Percentiles rank a stretch among this genome's conserved stretches.
Evolutionary conservation across 2,113 vertebrate species (phyloP).

Genomic region (Plestiodon gilberti): DNA sequence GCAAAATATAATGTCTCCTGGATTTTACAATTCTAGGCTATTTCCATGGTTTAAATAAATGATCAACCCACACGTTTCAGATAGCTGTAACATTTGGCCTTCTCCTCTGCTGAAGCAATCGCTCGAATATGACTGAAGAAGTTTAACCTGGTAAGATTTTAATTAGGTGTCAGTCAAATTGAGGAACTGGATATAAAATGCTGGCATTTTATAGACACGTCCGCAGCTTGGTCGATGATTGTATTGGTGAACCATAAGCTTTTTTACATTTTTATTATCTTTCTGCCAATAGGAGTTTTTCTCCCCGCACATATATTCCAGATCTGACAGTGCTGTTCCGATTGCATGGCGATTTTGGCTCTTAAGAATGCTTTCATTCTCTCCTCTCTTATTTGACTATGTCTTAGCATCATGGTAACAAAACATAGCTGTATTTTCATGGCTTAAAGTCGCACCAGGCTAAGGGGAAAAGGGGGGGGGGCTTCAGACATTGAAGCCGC

Average conservation of each 20-base stretch:
- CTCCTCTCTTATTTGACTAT: not conserved
- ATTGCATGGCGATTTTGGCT: not conserved
- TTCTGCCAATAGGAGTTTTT: conserved; percentile 60
- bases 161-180: conserved; percentile 72
- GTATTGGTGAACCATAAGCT: conserved; percentile 64
- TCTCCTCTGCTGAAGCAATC: conserved; percentile 57
- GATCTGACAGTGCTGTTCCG: conserved; percentile 41
- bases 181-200: conserved; percentile 70
- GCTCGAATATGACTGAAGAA: conserved; percentile 62
- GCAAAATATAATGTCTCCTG: not conserved
- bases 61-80: conserved; percentile 56
- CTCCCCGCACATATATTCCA: not conserved
- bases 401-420: not conserved
- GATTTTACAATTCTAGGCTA: conserved; percentile 58
- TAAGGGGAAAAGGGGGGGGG: no score
- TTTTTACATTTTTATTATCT: conserved; percentile 68
- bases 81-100: conserved; percentile 55
- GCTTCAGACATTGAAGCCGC: no score
- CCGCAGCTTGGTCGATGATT: conserved; percentile 68
- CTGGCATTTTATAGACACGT: conserved; percentile 61
- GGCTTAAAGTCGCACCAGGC: not conserved
- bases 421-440: not conserved
- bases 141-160: conserved; percentile 66
- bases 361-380: conserved; percentile 33
- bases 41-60: conserved; percentile 68